Percentiles rank a stretch among this genome's conserved stretches.
Evolutionary conservation across 2,888 invertebrate genomes (phyloP).

Genomic region (Chaetogeoica ovagalla): DNA sequence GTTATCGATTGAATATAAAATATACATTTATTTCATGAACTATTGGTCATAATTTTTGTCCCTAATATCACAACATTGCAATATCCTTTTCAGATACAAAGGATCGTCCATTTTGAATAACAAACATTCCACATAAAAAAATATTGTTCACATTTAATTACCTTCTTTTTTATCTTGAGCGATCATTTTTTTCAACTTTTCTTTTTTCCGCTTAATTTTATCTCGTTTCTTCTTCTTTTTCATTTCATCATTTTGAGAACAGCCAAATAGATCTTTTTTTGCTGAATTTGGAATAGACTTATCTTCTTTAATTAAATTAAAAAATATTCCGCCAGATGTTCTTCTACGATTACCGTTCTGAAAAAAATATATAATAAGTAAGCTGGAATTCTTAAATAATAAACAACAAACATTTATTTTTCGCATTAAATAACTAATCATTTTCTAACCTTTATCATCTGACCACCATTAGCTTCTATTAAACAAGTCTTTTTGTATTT

Average conservation of each 20-base stretch:
- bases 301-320: slow-evolving; percentile 49
- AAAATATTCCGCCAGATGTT: slow-evolving; percentile 49
- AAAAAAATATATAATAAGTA: neutral
- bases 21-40: too few species aligned
- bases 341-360: slow-evolving; percentile 40
- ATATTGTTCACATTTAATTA: neutral
- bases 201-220: slow-evolving; percentile 36
- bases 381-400: neutral
- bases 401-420: neutral
- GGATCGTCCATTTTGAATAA: too few species aligned
- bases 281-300: slow-evolving; percentile 40
- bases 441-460: slow-evolving; percentile 41
- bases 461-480: slow-evolving; percentile 43
- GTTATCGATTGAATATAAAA: too few species aligned
- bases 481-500: slow-evolving; percentile 38
- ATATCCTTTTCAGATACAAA: too few species aligned
- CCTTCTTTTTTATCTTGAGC: slow-evolving; percentile 9
- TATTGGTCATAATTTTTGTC: too few species aligned
- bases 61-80: too few species aligned
- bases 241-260: slow-evolving; percentile 11
- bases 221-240: slow-evolving; percentile 41
- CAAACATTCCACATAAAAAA: neutral
- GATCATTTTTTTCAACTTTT: slow-evolving; percentile 25
- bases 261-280: slow-evolving; percentile 37
- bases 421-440: neutral